Conservation (phyloP, 2,113 vertebrate species). For the Mastomys coucha region DNA sequence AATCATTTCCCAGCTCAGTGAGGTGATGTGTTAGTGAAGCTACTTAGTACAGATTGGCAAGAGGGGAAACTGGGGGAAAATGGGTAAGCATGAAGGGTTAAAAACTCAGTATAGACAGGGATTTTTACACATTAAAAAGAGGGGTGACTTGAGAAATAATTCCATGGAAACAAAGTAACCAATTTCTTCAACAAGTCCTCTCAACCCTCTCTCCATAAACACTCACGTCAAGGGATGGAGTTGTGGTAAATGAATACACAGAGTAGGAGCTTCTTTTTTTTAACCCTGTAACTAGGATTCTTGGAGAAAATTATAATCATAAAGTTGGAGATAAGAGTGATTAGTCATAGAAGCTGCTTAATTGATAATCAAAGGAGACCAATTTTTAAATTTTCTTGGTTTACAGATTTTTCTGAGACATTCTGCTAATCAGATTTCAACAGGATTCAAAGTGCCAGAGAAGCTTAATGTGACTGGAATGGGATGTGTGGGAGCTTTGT, state of each 20-base stretch:
- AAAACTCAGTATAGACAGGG: not conserved
- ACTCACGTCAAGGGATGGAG: not conserved
- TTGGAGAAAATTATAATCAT: slow-evolving; percentile 28
- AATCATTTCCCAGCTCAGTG: not conserved
- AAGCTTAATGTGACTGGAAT: not conserved
- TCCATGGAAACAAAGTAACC: slow-evolving; percentile 17
- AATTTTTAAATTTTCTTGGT: slow-evolving; percentile 33
- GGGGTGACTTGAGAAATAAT: not conserved
- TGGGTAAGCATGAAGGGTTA: not conserved
- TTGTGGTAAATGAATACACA: not conserved
- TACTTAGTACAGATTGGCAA: not conserved
- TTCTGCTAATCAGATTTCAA: not conserved
- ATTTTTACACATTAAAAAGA: slow-evolving; percentile 49
- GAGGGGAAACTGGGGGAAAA: not conserved
- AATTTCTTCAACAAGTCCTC: not conserved
- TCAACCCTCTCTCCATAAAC: not conserved
- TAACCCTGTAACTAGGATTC: not conserved
- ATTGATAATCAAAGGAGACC: not conserved
- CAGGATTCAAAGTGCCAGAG: not conserved
- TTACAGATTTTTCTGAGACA: slow-evolving; percentile 32
- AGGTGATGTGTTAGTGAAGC: not conserved
- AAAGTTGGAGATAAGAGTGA: not conserved
- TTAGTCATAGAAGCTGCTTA: slow-evolving; percentile 18
- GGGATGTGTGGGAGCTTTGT: not conserved
- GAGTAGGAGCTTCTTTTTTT: not conserved